Percentiles rank a stretch among this genome's conserved stretches.
These are phyloP conservation scores for Gadus macrocephalus DNA, from an alignment of 2,113 vertebrate species.

Conservation along the genomic window DNA sequence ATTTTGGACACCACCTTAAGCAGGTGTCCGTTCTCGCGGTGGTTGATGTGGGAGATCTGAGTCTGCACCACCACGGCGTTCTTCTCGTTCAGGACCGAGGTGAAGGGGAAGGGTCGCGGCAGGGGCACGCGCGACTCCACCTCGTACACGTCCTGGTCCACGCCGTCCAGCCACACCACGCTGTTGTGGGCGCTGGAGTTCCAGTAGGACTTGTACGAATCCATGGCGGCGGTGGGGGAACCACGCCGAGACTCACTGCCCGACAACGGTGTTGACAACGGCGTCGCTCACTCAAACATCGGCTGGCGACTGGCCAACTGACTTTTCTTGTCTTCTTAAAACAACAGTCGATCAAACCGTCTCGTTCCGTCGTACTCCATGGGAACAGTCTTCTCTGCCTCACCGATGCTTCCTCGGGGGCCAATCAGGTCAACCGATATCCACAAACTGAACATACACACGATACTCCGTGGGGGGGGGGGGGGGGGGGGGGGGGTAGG, in stretches of 20 bases:
- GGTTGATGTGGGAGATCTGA: conserved; percentile 84
- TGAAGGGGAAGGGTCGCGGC: conserved; percentile 84
- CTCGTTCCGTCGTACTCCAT: too few species aligned
- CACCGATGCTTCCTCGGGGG: too few species aligned
- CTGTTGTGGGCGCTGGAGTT: conserved; percentile 65
- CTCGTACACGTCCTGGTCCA: conserved; percentile 86
- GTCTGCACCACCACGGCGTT: conserved; percentile 91
- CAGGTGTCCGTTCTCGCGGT: conserved; percentile 81
- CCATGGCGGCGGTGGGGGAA: conserved; percentile 70
- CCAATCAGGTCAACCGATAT: too few species aligned
- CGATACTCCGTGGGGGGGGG: too few species aligned
- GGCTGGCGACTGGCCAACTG: background rate
- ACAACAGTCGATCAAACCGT: conserved; percentile 20
- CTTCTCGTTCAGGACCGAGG: conserved; percentile 77
- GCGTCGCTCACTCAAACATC: background rate
- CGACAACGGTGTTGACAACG: too few species aligned
- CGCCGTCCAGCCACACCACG: conserved; percentile 77
- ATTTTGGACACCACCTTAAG: conserved; percentile 94
- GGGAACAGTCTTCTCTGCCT: too few species aligned
- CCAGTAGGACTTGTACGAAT: conserved; percentile 84
- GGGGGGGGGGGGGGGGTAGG: too few species aligned
- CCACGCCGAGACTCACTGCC: background rate
- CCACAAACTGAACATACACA: too few species aligned
- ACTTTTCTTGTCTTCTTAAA: conserved; percentile 15
- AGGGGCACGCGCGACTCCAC: conserved; percentile 92